Evolutionary conservation across 2,888 invertebrate genomes (phyloP).

Genomic region (Drosophila phalerata): DNA sequence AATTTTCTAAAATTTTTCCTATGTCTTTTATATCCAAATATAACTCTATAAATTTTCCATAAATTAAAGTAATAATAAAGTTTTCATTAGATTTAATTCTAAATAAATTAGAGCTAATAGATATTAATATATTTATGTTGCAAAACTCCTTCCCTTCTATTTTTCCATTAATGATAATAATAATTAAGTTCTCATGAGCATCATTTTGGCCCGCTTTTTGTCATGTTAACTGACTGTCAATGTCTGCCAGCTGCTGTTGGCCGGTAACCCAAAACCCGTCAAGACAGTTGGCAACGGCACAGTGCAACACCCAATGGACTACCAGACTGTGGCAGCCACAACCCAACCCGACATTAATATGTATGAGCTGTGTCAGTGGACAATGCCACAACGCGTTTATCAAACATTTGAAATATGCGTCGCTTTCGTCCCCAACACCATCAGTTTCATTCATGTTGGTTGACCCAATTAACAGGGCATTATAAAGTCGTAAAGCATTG

Average conservation of each 20-base stretch:
- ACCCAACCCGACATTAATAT: constrained; percentile 62
- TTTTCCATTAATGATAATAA: background rate
- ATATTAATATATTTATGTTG: background rate
- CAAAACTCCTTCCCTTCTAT: too few species aligned
- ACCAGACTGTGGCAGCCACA: constrained; percentile 8
- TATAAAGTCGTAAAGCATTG: constrained; percentile 71
- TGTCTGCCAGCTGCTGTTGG: constrained; percentile 27
- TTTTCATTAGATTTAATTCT: too few species aligned
- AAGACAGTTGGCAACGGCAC: constrained; percentile 32
- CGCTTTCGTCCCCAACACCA: constrained; percentile 22
- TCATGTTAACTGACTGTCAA: constrained; percentile 25
- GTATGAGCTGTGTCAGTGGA: constrained; percentile 72
- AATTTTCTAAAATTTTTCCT: too few species aligned
- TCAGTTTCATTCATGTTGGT: constrained; percentile 32
- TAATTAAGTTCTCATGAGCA: constrained; percentile 20
- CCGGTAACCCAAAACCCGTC: constrained; percentile 21
- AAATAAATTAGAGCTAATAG: background rate
- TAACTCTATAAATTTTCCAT: too few species aligned
- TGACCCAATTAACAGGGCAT: constrained; percentile 75
- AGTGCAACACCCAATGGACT: constrained; percentile 53
- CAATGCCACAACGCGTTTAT: constrained; percentile 77
- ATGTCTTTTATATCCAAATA: too few species aligned
- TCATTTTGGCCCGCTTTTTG: background rate
- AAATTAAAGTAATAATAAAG: too few species aligned
- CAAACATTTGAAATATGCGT: constrained; percentile 63